Evolutionary conservation across 2,113 vertebrate genomes (phyloP).

Genomic region (Thinocorus orbignyianus): DNA sequence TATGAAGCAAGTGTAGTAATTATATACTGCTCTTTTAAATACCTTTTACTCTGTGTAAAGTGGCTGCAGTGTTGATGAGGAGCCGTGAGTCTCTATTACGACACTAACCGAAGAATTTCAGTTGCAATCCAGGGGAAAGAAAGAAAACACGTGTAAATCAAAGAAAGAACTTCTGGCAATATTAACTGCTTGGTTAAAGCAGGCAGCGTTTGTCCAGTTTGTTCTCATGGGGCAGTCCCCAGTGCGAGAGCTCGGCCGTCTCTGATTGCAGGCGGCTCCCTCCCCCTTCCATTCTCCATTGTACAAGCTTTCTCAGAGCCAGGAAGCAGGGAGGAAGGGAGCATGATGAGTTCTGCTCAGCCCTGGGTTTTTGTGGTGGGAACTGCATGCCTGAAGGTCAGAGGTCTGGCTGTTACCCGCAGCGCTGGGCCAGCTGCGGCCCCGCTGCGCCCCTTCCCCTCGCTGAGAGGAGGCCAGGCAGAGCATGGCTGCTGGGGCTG

Average conservation of each 20-base stretch:
- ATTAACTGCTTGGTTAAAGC: neutral
- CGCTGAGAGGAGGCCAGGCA: rapidly evolving
- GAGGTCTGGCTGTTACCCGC: neutral
- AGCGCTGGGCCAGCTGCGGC: neutral
- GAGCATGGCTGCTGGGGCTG: neutral
- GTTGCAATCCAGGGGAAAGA: neutral
- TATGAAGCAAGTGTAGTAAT: neutral
- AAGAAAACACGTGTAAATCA: neutral
- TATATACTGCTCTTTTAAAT: neutral
- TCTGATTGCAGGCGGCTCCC: neutral
- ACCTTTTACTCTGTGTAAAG: neutral
- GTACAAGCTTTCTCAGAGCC: neutral
- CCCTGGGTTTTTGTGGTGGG: neutral
- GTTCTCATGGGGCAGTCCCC: neutral
- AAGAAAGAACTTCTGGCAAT: neutral
- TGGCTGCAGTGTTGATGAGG: neutral
- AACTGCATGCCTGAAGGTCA: neutral
- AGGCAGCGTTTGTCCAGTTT: neutral
- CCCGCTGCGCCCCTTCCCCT: neutral
- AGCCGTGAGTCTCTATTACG: neutral
- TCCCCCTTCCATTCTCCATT: neutral
- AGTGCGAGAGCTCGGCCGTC: neutral
- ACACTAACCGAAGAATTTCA: neutral
- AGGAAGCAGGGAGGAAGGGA: neutral
- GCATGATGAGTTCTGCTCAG: neutral